These are phyloP conservation scores for Patella depressa DNA, from an alignment of 2,888 invertebrate genomes.

Conservation along the genomic window DNA sequence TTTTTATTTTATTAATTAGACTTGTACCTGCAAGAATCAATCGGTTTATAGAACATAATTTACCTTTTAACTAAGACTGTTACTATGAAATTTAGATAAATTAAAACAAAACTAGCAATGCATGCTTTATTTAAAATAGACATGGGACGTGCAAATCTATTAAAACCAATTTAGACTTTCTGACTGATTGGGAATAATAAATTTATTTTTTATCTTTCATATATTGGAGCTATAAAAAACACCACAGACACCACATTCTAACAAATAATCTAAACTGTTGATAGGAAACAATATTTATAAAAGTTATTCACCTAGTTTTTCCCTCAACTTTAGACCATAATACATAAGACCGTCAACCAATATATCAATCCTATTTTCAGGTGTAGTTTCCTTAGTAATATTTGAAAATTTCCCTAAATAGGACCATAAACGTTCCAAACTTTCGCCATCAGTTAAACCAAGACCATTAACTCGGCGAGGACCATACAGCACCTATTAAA, in stretches of 20 bases:
- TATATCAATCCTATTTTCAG: background rate
- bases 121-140: no score
- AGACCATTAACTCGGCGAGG: background rate
- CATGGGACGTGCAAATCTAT: no score
- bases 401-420: background rate
- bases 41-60: background rate
- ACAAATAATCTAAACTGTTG: no score
- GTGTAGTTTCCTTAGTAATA: background rate
- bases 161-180: no score
- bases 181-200: no score
- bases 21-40: background rate
- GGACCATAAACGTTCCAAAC: background rate
- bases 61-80: no score
- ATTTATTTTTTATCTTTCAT: no score
- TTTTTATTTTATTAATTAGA: background rate
- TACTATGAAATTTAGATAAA: no score
- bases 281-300: no score
- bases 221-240: no score
- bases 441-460: background rate
- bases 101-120: no score
- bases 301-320: background rate
- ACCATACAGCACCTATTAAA: background rate
- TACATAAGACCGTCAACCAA: background rate
- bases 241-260: no score
- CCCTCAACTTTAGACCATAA: background rate